Base-by-base conservation (phyloP, 1,140 invertebrate genomes). In the Hyposmocoma kahamanoa region DNA sequence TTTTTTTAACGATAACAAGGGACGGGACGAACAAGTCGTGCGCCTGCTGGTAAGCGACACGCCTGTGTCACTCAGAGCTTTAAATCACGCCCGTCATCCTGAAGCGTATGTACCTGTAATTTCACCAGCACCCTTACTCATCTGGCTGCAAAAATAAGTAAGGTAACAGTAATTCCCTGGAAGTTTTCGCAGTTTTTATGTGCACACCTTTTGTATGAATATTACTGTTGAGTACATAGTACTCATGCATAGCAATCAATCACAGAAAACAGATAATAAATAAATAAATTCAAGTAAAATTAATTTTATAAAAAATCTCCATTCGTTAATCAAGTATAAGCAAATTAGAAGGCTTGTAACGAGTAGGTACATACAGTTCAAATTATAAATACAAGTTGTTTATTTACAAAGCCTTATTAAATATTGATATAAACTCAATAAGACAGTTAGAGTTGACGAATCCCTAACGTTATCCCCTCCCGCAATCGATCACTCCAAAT, bases 401-500 rank as follows among this genome's bases (percentile, higher is more conserved):
- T 11, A 26, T 26, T 5, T 26, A 6, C 5, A 26, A 26, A 5
- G 24, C 24, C 24, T 26, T 26, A 26, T 26, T 11, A 5, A 6
- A 6, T 26, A 26, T 26, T 5, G 5, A 26, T 6, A 26, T 26
- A 11, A 26, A 5, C 24, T 26, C 5, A 26, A 26, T 11, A 26
- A 26, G 5, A 26, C 5, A 26, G 5, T 26, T 6, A 6, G 11
- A 5, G 5, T 11, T 5, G 5, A 26, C 24, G 11, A 36, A 2
- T 36, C 32, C 32, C 10, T 3, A 2, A 13, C 15, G 8, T 17
- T 36, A n/a, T 17, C 32, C 15, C 8, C 8, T 6, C 15, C 4
- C 5, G 32, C 18, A 61, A 77, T 77, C 73, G 67, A 77, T 77
- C 73, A 74, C 67, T 46, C 42, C 34, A 59, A 53, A 69, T 76